Base-by-base conservation (phyloP, 2,797 vertebrate genomes). In the Nyctalus aviator region DNA sequence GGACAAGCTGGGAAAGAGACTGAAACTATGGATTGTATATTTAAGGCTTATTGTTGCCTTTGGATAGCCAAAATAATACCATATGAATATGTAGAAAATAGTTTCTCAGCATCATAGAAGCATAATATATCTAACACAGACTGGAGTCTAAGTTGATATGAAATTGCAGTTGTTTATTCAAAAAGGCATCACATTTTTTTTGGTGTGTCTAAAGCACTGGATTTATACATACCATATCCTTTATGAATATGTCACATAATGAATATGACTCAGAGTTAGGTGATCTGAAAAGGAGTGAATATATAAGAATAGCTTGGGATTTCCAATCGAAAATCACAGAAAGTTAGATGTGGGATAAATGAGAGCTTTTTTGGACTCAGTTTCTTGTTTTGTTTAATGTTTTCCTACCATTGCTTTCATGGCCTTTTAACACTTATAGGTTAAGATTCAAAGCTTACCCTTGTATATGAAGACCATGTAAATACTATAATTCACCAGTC, bases 291-390 rank as follows among this genome's bases (percentile, higher is more conserved):
- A 23, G 35, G 68, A 30, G 13, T 77, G 8, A 53, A n/a, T 32
- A 57, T 59, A 37, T 90, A 41, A 48, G 37, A 91, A 72, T 75
- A 87, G 2, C n/a, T 41, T 86, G 14, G 89, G 21, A 94, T 91
- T 9, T 71, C 57, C 76, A 68, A 81, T 57, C 5, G n/a, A 13
- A 85, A 62, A 30, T 18, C 17, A 84, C 6, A 81, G 11, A 35
- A 46, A 21, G 2, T 37, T 71, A 92, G 20, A 62, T 79, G 23
- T 57, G 8, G 10, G 20, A 53, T 71, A 76, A 18, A 21, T 53
- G 2, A 3, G 73, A 81, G 3, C 3, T n/a, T 27, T 75, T 87
- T 88, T 55, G 14, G 90, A 73, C 13, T 55, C 2, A 25, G 3
- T 87, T 82, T 73, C 13, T 84, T 15, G 6, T 55, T 91, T 41